Base-by-base conservation (phyloP, 2,113 vertebrate species). In the Crypturellus undulatus region DNA sequence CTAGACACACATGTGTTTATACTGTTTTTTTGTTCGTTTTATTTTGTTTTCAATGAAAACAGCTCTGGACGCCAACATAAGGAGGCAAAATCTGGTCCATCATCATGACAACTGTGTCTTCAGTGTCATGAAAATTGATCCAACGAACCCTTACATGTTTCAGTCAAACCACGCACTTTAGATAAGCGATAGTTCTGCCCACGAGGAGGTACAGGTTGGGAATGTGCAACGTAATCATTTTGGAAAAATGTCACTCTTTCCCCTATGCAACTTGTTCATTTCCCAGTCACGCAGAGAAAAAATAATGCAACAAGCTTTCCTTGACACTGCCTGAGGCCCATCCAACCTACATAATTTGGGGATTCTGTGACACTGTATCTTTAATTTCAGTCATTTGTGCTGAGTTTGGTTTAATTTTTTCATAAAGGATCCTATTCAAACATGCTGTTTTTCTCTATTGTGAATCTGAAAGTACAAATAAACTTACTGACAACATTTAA, bases 331-430 rank as follows among this genome's bases (percentile, higher is more conserved):
- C 60, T 69, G 59, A 76, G n/a, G 25, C 64, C 38, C 19, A 84
- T 87, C 32, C 67, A n/a, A n/a, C 16, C 36, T 63, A 25, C 12
- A 21, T 80, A 88, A 47, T 88, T 86, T n/a, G 59, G 45, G 42
- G 72, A 75, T 90, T 89, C 45, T 20, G 12, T 75, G 56, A n/a
- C 38, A 30, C 3, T 42, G 13, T 85, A 40, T 81, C 60, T 88
- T 90, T 78, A 64, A 67, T 86, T 90, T 77, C 30, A 87, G 18
- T 79, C 92, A 65, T 36, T 92, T 93, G 26, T 51, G 54, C 19
- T 68, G 51, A 79, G 10, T 65, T 88, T 65, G 16, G 17, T 88
- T 90, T 90, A 80, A 75, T n/a, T 87, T 40, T 72, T 89, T 76
- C 38, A 47, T 78, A 90, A 18, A 5, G 4, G 17, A 64, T 47